Evolutionary conservation across 1,140 invertebrate species (phyloP).

Genomic region (Drosophila nigrodunni): DNA sequence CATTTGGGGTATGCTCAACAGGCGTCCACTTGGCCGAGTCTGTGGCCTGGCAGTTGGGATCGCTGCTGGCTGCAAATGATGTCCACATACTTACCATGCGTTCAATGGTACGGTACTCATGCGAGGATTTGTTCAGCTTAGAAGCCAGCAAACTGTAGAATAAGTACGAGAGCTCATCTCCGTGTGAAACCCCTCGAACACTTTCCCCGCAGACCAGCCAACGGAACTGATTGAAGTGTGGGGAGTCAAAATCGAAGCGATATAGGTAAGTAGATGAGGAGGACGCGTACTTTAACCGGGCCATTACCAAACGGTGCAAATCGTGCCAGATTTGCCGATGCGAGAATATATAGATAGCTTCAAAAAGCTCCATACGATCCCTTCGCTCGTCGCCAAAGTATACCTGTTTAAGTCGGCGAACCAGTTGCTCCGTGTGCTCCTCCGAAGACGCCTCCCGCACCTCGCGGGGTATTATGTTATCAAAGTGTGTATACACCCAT

Average conservation of each 20-base stretch:
- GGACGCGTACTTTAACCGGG: slow-evolving; percentile 66
- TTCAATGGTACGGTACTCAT: slow-evolving; percentile 78
- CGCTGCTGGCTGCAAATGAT: slow-evolving; percentile 79
- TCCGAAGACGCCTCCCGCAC: slow-evolving; percentile 46
- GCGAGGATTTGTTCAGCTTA: slow-evolving; percentile 48
- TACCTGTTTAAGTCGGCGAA: slow-evolving; percentile 44
- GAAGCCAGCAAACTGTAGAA: slow-evolving; percentile 84
- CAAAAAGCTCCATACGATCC: slow-evolving; percentile 54
- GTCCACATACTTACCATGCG: slow-evolving; percentile 84
- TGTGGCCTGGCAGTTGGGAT: slow-evolving; percentile 66
- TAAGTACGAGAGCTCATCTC: slow-evolving; percentile 88
- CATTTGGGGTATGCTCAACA: slow-evolving; percentile 15
- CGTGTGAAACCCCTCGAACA: slow-evolving; percentile 85
- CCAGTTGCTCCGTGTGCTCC: slow-evolving; percentile 53
- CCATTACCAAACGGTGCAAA: slow-evolving; percentile 73
- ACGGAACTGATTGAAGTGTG: slow-evolving; percentile 70
- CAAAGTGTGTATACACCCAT: slow-evolving; percentile 53
- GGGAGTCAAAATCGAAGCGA: slow-evolving; percentile 82
- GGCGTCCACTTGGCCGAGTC: slow-evolving; percentile 51
- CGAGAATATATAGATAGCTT: slow-evolving; percentile 67
- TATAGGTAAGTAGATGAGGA: slow-evolving; percentile 82
- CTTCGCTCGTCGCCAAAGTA: slow-evolving; percentile 67
- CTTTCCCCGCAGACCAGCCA: slow-evolving; percentile 70
- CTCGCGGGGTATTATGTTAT: slow-evolving; percentile 61
- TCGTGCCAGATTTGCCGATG: slow-evolving; percentile 83